Evolutionary conservation across 2,888 invertebrate genomes (phyloP), one percentile per base, ranked within the genome.

Genomic region (Phanerotoma sp.): DNA sequence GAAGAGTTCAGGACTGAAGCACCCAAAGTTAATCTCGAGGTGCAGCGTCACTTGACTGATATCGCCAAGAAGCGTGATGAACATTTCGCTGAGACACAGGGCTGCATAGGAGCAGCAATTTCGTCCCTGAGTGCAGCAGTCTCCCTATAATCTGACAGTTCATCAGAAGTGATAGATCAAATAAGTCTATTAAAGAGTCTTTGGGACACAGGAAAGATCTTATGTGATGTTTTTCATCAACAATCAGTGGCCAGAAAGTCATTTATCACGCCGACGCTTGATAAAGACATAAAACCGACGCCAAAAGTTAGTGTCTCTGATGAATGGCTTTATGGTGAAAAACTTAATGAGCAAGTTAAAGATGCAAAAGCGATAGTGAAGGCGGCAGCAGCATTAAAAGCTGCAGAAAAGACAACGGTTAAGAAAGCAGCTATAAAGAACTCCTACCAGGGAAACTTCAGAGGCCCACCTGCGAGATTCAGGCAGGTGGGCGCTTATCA

Each of bases 301-400:
- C 18, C 56, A 6, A 50, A 58, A 10, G 30, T 56, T 11, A 56
- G 40, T 18, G 44, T 41, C 5, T 38, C 56, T 3, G 32, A 48
- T 44, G 49, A 51, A 28, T 56, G 56, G 49, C 28, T 56, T 9
- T 60, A 60, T 21, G 56, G 54, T 5, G 15, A 38, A 3, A 46
- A 58, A 10, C 42, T 60, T 6, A 25, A 28, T 5, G 56, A 58
- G 15, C 16, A 52, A 42, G 54, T 60, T 1, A 60, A 58, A 30
- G 57, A 58, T 10, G 50, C 44, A 3, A 53, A 58, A 20, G 41
- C 42, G 9, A 56, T 60, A 9, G 53, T 49, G n/a, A 60, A 50
- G 30, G 56, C 52, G 15, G 41, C 52, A n/a, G 32, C 60, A 7
- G 46, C 18, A 50, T 51, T 37, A 21, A 55, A 37, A 15, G 20